Conservation (phyloP, 2,797 vertebrate species). For the Anguilla pacifica region DNA sequence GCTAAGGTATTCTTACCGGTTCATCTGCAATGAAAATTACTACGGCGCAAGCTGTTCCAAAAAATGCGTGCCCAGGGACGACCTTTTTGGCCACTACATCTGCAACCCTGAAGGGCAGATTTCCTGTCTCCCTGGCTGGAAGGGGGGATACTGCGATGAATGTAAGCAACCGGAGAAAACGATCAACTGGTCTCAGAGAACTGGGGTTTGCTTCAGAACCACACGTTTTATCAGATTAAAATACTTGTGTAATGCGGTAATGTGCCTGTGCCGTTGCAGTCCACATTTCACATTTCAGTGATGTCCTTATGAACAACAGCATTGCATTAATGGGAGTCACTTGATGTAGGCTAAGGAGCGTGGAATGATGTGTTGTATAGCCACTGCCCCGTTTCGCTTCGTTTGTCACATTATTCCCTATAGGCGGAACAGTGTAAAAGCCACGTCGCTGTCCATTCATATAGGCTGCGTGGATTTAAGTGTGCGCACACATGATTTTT, state of each 20-base stretch:
- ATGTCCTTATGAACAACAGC: neutral
- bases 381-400: neutral
- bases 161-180: constrained; percentile 81
- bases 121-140: constrained; percentile 90
- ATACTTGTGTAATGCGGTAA: neutral
- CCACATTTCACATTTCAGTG: neutral
- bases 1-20: constrained; percentile 89
- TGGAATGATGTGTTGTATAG: neutral
- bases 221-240: constrained; percentile 4
- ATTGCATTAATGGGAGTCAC: neutral
- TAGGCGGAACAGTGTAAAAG: neutral
- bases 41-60: constrained; percentile 93
- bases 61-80: constrained; percentile 88
- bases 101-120: constrained; percentile 85
- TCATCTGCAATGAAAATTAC: constrained; percentile 95
- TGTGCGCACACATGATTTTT: neutral
- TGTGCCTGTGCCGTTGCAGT: neutral
- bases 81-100: constrained; percentile 93
- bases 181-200: constrained; percentile 43
- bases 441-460: neutral
- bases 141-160: constrained; percentile 90
- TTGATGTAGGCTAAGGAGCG: neutral
- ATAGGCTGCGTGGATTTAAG: neutral
- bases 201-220: constrained; percentile 35
- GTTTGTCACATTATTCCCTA: neutral